These are phyloP conservation scores for Scomberomorus guttatus DNA, from an alignment of 2,797 vertebrate species.

Conservation along the genomic window DNA sequence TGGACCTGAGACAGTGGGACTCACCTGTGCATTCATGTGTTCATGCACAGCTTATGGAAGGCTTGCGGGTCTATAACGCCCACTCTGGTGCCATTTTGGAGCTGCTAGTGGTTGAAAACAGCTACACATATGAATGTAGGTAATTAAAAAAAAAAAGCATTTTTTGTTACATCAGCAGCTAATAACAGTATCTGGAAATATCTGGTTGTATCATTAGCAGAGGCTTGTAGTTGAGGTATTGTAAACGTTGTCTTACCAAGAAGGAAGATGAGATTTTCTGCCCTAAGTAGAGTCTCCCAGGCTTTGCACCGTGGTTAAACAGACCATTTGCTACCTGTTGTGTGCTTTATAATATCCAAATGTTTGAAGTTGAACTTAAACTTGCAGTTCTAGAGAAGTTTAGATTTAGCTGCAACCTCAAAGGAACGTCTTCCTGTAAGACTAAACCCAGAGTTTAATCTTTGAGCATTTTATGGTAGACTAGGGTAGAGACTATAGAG, in stretches of 20 bases:
- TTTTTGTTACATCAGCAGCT: not conserved
- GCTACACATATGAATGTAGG: too few relatives aligned
- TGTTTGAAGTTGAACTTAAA: too few relatives aligned
- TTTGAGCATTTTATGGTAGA: too few relatives aligned
- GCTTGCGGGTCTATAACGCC: not conserved
- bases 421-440: conserved; percentile 4
- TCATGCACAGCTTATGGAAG: not conserved
- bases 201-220: not conserved
- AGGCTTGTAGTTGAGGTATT: not conserved
- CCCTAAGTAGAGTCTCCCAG: not conserved
- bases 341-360: too few relatives aligned
- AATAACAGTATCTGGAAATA: not conserved
- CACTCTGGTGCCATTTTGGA: conserved; percentile 25
- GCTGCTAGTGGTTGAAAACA: not conserved
- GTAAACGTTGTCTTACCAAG: too few relatives aligned
- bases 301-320: not conserved
- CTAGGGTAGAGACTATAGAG: too few relatives aligned
- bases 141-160: too few relatives aligned
- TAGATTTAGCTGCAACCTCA: not conserved
- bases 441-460: not conserved
- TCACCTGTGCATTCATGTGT: not conserved
- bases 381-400: too few relatives aligned
- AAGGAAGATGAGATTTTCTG: not conserved
- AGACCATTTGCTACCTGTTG: not conserved
- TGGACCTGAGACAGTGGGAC: conserved; percentile 89